Evolutionary conservation across 2,113 vertebrate genomes (phyloP).

Genomic region (Lota lota): DNA sequence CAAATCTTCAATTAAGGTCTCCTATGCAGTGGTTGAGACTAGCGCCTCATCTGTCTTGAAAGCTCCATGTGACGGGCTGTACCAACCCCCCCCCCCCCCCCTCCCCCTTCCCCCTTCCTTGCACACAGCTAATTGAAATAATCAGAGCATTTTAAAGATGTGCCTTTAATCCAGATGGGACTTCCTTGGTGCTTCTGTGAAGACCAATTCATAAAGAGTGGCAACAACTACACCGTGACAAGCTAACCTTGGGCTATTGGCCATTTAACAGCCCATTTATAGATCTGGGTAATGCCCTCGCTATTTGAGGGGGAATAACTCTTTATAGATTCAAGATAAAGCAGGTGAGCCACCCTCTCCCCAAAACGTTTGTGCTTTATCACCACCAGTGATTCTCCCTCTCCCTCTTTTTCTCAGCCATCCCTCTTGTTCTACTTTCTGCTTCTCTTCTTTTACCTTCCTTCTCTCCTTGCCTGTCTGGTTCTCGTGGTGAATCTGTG

Average conservation of each 20-base stretch:
- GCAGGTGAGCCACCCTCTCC: constrained; percentile 43
- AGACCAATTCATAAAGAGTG: constrained; percentile 36
- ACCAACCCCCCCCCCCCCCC: constrained; percentile 20
- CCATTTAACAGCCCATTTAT: constrained; percentile 73
- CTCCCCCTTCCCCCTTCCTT: neutral
- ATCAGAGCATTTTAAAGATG: constrained; percentile 30
- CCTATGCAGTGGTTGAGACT: constrained; percentile 32
- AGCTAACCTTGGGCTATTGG: constrained; percentile 77
- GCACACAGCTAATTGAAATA: constrained; percentile 43
- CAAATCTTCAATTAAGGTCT: constrained; percentile 32
- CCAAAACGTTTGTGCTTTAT: constrained; percentile 8
- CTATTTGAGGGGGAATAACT: constrained; percentile 76
- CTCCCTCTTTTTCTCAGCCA: constrained; percentile 17
- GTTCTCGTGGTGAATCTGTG: constrained; percentile 51
- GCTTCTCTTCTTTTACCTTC: constrained; percentile 13
- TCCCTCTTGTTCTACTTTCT: neutral
- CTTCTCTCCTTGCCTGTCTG: constrained; percentile 49
- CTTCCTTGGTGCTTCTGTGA: constrained; percentile 24
- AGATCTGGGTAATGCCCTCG: constrained; percentile 67
- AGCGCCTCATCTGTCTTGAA: constrained; percentile 16
- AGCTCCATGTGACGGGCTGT: constrained; percentile 28
- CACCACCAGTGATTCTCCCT: constrained; percentile 9
- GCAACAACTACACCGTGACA: constrained; percentile 40
- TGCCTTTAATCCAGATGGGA: constrained; percentile 31
- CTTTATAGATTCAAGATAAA: constrained; percentile 73